These are phyloP conservation scores for Tiaroga cobitis DNA, from an alignment of 2,797 vertebrate species.

Conservation along the genomic window DNA sequence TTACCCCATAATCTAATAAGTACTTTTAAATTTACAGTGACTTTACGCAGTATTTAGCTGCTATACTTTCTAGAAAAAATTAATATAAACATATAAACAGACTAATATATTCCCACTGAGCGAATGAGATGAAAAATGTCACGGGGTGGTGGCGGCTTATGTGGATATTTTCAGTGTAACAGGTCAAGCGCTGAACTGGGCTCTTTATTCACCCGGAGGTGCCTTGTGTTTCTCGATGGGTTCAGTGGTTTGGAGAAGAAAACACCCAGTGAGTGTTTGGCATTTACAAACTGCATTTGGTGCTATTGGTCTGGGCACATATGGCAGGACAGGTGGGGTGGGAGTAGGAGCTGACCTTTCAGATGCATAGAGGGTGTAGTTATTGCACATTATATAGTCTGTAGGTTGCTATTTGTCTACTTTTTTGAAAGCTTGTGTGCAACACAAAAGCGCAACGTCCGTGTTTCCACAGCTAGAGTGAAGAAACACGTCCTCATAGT, in stretches of 20 bases:
- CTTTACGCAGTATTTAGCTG: not conserved
- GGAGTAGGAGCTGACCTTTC: slow-evolving; percentile 38
- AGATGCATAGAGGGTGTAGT: slow-evolving; percentile 26
- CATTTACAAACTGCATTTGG: slow-evolving; percentile 33
- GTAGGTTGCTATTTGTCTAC: slow-evolving; percentile 23
- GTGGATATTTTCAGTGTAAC: slow-evolving; percentile 51
- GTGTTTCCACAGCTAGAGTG: not conserved
- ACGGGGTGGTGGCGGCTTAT: not conserved
- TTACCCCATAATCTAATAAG: not conserved
- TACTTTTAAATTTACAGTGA: not conserved
- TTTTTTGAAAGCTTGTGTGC: slow-evolving; percentile 30
- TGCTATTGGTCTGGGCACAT: slow-evolving; percentile 10
- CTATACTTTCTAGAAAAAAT: not conserved
- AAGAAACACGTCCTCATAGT: not conserved
- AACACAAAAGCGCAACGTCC: not conserved
- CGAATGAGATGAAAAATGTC: slow-evolving; percentile 34
- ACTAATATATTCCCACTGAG: not conserved
- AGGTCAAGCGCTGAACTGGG: slow-evolving; percentile 33
- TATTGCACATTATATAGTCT: slow-evolving; percentile 47
- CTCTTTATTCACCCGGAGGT: slow-evolving; percentile 32
- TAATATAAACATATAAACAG: not conserved
- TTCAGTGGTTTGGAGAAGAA: slow-evolving; percentile 42
- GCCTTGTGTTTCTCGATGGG: slow-evolving; percentile 44
- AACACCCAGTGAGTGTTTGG: slow-evolving; percentile 42
- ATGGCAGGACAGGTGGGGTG: slow-evolving; percentile 5